These are phyloP conservation scores for Bombus consobrinus DNA, from an alignment of 1,140 invertebrate species.

Conservation along the genomic window DNA sequence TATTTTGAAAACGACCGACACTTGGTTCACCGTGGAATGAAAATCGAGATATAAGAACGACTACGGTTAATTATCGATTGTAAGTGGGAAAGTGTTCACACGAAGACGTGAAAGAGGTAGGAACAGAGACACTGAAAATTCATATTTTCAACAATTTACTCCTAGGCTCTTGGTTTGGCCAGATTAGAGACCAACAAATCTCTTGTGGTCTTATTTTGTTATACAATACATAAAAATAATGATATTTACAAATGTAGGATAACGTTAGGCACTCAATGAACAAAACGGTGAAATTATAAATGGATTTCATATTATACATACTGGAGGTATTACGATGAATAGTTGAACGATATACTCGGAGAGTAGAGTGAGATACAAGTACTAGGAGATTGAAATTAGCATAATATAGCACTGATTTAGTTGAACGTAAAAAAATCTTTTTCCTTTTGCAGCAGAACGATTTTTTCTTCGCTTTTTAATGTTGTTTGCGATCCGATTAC, in stretches of 20 bases:
- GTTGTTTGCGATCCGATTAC: constrained; percentile 42
- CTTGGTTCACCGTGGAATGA: not conserved
- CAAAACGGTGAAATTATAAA: constrained; percentile 69
- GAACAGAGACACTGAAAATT: constrained; percentile 50
- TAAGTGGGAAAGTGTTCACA: not conserved
- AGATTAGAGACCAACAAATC: constrained; percentile 64
- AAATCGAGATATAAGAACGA: not conserved
- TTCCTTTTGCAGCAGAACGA: constrained; percentile 31
- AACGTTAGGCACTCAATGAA: constrained; percentile 75
- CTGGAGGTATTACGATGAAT: constrained; percentile 55
- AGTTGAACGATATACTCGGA: constrained; percentile 57
- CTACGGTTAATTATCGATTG: not conserved
- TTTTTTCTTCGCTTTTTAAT: constrained; percentile 59
- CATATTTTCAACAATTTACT: constrained; percentile 74
- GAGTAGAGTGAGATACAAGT: constrained; percentile 65
- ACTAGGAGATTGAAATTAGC: constrained; percentile 45
- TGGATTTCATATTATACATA: constrained; percentile 54
- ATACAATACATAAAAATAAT: constrained; percentile 74
- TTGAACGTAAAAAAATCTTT: constrained; percentile 43
- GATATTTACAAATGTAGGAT: constrained; percentile 73
- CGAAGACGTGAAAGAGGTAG: too few relatives aligned
- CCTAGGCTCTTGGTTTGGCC: constrained; percentile 71
- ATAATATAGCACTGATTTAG: constrained; percentile 22
- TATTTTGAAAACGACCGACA: not conserved
- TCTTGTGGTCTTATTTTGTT: constrained; percentile 59